Evolutionary conservation across 1,140 invertebrate genomes (phyloP).

Genomic region (Brachionus plicatilis): DNA sequence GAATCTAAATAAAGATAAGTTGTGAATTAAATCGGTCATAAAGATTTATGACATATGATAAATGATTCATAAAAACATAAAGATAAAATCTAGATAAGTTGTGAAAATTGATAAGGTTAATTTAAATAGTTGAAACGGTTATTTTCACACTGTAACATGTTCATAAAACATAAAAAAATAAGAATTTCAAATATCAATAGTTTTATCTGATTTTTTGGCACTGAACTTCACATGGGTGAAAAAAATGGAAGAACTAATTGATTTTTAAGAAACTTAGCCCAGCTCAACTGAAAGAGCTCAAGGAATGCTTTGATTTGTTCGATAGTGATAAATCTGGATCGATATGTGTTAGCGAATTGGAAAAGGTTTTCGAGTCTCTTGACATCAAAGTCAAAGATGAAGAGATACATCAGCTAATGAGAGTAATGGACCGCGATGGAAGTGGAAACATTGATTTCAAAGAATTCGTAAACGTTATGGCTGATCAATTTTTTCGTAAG

Average conservation of each 20-base stretch:
- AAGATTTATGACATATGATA: too few species aligned
- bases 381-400: background rate
- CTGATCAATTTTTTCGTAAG: background rate
- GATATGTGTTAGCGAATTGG: background rate
- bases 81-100: too few species aligned
- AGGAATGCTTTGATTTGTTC: constrained; percentile 21
- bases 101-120: too few species aligned
- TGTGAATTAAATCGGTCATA: too few species aligned
- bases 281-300: background rate
- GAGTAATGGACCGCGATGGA: background rate
- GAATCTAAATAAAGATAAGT: too few species aligned
- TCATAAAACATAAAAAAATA: too few species aligned
- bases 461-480: constrained; percentile 32
- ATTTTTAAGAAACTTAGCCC: background rate
- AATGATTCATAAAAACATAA: too few species aligned
- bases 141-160: too few species aligned
- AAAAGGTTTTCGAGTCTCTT: background rate
- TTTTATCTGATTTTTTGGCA: too few species aligned
- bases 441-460: constrained; percentile 29
- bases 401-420: constrained; percentile 12
- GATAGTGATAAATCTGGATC: constrained; percentile 9
- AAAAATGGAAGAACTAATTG: background rate
- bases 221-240: too few species aligned
- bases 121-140: too few species aligned
- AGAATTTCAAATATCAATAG: too few species aligned